Evolutionary conservation across 2,888 invertebrate species (phyloP).

Genomic region (Pandemis corylana): DNA sequence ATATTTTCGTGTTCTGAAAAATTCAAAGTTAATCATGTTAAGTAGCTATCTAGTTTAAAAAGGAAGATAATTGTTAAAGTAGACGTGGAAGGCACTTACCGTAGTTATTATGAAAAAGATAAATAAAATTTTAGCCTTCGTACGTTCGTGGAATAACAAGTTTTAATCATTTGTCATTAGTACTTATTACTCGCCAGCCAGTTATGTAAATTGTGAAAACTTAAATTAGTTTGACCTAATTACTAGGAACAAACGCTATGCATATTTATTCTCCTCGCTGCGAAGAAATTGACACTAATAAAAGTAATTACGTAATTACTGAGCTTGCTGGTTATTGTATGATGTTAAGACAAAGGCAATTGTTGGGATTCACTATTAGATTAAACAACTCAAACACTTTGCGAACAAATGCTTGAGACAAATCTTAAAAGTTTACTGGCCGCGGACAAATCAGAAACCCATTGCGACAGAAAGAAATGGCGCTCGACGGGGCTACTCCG

Average conservation of each 20-base stretch:
- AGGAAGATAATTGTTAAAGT: background rate
- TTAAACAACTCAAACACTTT: background rate
- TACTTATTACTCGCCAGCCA: slow-evolving; percentile 1
- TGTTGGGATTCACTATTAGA: background rate
- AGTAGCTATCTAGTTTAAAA: no score
- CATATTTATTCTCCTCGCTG: slow-evolving; percentile 11
- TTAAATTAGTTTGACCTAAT: slow-evolving; percentile 28
- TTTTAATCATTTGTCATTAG: background rate
- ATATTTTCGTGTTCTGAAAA: no score
- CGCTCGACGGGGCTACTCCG: no score
- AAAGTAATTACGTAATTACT: slow-evolving; percentile 21
- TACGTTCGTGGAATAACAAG: background rate
- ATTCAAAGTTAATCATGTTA: background rate
- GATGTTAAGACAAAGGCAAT: slow-evolving; percentile 8
- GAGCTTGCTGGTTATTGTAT: background rate
- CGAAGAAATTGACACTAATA: background rate
- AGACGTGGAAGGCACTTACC: background rate
- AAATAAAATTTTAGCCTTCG: background rate
- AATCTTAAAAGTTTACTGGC: no score
- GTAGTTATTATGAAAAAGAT: background rate
- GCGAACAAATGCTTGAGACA: no score
- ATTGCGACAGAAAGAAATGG: no score
- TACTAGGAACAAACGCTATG: slow-evolving; percentile 2
- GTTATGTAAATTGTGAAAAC: slow-evolving; percentile 25
- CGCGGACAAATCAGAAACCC: no score